Base-by-base conservation (phyloP, 2,113 vertebrate genomes). In the Cranoglanis bouderius region DNA sequence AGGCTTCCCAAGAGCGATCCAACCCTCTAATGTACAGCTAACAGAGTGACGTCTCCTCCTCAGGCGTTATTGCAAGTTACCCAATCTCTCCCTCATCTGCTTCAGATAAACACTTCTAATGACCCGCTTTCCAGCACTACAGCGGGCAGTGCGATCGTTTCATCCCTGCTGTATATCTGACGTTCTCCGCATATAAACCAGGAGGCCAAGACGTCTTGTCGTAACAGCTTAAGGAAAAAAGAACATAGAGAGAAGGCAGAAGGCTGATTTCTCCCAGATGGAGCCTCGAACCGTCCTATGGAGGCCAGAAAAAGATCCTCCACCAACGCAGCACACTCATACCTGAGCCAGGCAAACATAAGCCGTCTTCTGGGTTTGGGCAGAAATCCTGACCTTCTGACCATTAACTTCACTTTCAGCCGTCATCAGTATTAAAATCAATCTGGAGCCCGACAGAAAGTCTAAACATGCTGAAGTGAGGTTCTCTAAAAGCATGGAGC, bases 231-330 rank as follows among this genome's bases (percentile, higher is more conserved):
- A n/a, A 18, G 35, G 35, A 35, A 43, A 32, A 67, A 67, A 67
- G 24, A 32, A n/a, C 7, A 29, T 6, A 63, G 46, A 43, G 51
- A 84, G 32, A 40, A 78, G 51, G 16, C 63, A 21, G 59, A 81
- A 29, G 84, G 59, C 8, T 75, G 80, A 85, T 85, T 5, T 53
- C 32, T 81, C 72, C 87, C 74, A 88, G 83, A 85, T 83, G 74
- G 74, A 75, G 72, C 32, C 74, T 75, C 4, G 35, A 26, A 59
- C 24, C 6, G 26, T 38, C 63, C 32, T 82, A 70, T 24, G 46
- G 35, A 55, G 26, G 29, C 29, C 29, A n/a, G 4, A 65, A 12
- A 65, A n/a, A 43, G 21, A 9, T 75, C 24, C 35, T 12, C 38
- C 6, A 9, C 35, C 63, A 32, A 12, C 16, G 2, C 43, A 16